A percentile compares a stretch with the other conserved stretches of the same genome.
phyloP scores from a whole-genome alignment of 2,888 invertebrate species.

The Sphaerophoria rueppellii region DNA sequence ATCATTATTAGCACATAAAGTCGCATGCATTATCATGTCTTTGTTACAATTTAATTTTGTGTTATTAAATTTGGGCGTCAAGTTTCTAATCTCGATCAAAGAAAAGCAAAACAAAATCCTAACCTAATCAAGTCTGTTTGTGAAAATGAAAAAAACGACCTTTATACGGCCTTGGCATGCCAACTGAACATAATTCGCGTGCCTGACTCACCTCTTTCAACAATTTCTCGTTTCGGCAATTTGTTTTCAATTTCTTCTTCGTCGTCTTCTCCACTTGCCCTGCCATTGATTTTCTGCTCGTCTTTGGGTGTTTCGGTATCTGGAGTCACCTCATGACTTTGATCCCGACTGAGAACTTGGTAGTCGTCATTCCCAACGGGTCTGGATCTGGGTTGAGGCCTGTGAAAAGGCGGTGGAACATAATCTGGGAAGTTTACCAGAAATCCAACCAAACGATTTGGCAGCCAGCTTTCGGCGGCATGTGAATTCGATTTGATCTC shows the following conservation, averaged over 20 bases:
- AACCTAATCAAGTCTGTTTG: not conserved
- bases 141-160: constrained; percentile 7
- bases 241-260: constrained; percentile 77
- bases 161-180: constrained; percentile 30
- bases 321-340: constrained; percentile 83
- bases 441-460: constrained; percentile 80
- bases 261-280: constrained; percentile 28
- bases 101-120: not conserved
- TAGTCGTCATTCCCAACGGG: constrained; percentile 78
- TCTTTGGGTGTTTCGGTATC: constrained; percentile 84
- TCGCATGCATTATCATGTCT: constrained; percentile 20
- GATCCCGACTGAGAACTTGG: constrained; percentile 78
- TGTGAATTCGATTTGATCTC: constrained; percentile 80
- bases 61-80: constrained; percentile 11
- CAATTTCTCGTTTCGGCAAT: constrained; percentile 78
- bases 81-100: not conserved
- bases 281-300: constrained; percentile 76
- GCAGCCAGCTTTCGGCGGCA: constrained; percentile 79
- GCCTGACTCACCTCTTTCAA: constrained; percentile 76
- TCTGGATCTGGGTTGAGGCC: constrained; percentile 75
- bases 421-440: constrained; percentile 80
- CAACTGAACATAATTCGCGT: not conserved
- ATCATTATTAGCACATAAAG: constrained; percentile 22
- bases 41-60: constrained; percentile 20
- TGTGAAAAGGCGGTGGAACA: constrained; percentile 78